These are phyloP conservation scores for Drosophila limbata DNA, from an alignment of 2,888 invertebrate species.

Conservation along the genomic window DNA sequence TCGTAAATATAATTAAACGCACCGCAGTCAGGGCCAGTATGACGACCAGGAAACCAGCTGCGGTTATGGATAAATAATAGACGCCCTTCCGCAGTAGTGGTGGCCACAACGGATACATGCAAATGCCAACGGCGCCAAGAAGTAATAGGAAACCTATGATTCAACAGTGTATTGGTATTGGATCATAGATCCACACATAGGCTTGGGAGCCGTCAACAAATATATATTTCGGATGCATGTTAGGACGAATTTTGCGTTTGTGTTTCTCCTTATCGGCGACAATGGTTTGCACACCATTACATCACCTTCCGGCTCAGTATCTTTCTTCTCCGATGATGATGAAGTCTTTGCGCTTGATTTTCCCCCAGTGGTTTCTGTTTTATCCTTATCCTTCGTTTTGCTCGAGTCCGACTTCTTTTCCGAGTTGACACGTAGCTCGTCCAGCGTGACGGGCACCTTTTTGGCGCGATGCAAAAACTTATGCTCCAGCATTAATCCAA, in stretches of 20 bases:
- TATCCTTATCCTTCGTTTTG: conserved; percentile 72
- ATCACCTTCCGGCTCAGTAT: conserved; percentile 74
- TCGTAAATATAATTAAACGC: conserved; percentile 95
- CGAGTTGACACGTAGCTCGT: conserved; percentile 76
- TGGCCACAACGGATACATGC: conserved; percentile 99
- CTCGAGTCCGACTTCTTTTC: conserved; percentile 57
- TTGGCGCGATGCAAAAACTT: conserved; percentile 98
- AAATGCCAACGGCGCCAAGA: conserved; percentile 96
- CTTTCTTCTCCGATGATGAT: conserved; percentile 69
- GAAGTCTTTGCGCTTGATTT: conserved; percentile 36
- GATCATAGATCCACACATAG: conserved; percentile 99
- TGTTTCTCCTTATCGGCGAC: conserved; percentile 86
- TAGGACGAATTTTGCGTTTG: conserved; percentile 96
- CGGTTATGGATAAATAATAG: conserved; percentile 97
- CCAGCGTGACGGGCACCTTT: conserved; percentile 88
- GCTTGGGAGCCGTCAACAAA: conserved; percentile 98
- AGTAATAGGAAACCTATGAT: conserved; percentile 95
- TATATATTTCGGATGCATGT: conserved; percentile 97
- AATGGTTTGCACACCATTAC: conserved; percentile 57
- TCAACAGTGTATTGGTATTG: conserved; percentile 97
- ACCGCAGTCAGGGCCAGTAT: conserved; percentile 96
- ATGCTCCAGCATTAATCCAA: conserved; percentile 94
- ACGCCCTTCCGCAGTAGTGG: conserved; percentile 96
- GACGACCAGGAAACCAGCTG: conserved; percentile 97
- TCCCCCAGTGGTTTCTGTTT: conserved; percentile 37